These are phyloP conservation scores for Macaria liturata DNA, from an alignment of 2,888 invertebrate species.

Conservation along the genomic window DNA sequence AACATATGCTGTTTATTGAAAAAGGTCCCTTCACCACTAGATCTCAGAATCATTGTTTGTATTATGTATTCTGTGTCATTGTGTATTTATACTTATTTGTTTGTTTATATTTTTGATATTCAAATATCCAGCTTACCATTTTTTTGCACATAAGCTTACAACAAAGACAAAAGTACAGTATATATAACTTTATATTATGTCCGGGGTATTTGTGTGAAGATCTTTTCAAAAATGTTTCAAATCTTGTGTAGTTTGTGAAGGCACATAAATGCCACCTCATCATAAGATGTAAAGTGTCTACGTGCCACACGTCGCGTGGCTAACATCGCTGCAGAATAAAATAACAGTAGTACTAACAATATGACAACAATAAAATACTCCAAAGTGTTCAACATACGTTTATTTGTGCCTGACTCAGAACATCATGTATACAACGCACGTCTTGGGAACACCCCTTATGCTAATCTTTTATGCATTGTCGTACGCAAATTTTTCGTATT, in stretches of 20 bases:
- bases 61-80: too few relatives aligned
- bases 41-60: too few relatives aligned
- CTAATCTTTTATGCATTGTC: constrained; percentile 21
- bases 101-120: too few relatives aligned
- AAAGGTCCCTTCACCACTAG: too few relatives aligned
- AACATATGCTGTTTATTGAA: too few relatives aligned
- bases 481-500: constrained; percentile 5
- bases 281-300: constrained; percentile 20
- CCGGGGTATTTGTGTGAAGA: neutral
- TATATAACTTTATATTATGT: neutral
- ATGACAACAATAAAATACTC: constrained; percentile 47
- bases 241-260: too few relatives aligned
- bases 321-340: neutral
- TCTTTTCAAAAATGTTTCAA: too few relatives aligned
- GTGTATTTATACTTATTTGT: too few relatives aligned
- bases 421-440: constrained; percentile 49
- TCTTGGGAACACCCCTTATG: constrained; percentile 47
- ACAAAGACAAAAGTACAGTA: neutral
- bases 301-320: constrained; percentile 57
- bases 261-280: neutral
- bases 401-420: constrained; percentile 48
- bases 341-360: constrained; percentile 31
- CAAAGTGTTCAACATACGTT: constrained; percentile 5
- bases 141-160: too few relatives aligned
- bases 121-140: too few relatives aligned